A percentile compares a stretch with the other conserved stretches of the same genome.
phyloP scores from a whole-genome alignment of 2,888 invertebrate genomes.

The Euzophera pinguis region DNA sequence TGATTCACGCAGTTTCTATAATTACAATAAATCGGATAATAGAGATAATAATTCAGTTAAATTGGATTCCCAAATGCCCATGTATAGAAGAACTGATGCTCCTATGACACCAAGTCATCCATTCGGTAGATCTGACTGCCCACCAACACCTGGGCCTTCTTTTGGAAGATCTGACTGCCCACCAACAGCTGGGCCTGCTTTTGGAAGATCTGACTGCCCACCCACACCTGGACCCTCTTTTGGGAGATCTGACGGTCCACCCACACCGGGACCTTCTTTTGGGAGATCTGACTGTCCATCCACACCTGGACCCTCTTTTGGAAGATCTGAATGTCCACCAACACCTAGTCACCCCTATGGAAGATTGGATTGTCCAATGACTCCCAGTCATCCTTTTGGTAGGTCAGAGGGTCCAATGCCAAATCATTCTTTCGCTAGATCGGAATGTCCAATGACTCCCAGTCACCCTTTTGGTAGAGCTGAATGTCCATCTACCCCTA shows the following conservation, averaged over 20 bases:
- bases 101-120: slow-evolving; percentile 25
- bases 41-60: slow-evolving; percentile 1
- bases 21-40: slow-evolving; percentile 31
- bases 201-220: slow-evolving; percentile 45
- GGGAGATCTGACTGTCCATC: slow-evolving; percentile 39
- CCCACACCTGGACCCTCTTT: slow-evolving; percentile 19
- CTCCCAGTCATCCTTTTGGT: slow-evolving; percentile 43
- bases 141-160: slow-evolving; percentile 41
- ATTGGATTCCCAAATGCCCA: slow-evolving; percentile 19
- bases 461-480: slow-evolving; percentile 35
- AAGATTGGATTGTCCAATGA: slow-evolving; percentile 38
- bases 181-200: slow-evolving; percentile 38
- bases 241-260: slow-evolving; percentile 32
- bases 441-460: slow-evolving; percentile 37
- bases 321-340: slow-evolving; percentile 38
- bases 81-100: slow-evolving; percentile 14
- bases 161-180: slow-evolving; percentile 47
- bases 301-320: slow-evolving; percentile 43
- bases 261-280: slow-evolving; percentile 38
- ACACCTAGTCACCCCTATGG: slow-evolving; percentile 48
- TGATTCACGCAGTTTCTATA: slow-evolving; percentile 25
- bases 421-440: slow-evolving; percentile 44
- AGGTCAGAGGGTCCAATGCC: slow-evolving; percentile 45
- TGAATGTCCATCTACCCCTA: slow-evolving; percentile 32
- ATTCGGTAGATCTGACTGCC: slow-evolving; percentile 31